These are phyloP conservation scores for Myocastor coypus DNA, from an alignment of 2,113 vertebrate genomes.

Conservation along the genomic window DNA sequence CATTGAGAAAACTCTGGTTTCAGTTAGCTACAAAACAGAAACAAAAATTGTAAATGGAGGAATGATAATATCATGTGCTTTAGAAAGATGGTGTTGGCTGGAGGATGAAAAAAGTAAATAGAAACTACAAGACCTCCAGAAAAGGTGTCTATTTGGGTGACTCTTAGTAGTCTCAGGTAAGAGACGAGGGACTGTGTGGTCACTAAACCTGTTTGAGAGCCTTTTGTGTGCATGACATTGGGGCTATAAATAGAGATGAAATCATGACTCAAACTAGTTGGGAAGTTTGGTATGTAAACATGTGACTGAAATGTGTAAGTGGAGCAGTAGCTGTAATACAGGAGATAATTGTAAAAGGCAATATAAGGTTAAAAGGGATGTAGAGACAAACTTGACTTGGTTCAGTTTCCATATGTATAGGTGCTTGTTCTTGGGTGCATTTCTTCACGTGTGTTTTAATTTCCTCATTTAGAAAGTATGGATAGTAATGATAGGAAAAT, in stretches of 20 bases:
- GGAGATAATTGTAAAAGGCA: background rate
- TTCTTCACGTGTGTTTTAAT: background rate
- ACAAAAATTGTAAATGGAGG: constrained; percentile 51
- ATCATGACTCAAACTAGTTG: constrained; percentile 20
- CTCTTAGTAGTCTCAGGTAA: constrained; percentile 40
- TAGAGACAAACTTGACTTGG: background rate
- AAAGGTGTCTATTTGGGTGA: background rate
- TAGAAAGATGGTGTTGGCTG: constrained; percentile 42
- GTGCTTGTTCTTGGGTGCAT: background rate
- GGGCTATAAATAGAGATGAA: constrained; percentile 5
- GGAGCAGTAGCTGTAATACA: background rate
- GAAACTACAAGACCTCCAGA: background rate
- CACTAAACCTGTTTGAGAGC: background rate
- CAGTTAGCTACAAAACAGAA: background rate
- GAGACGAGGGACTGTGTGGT: background rate
- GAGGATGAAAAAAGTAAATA: constrained; percentile 18
- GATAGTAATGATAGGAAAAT: constrained; percentile 52
- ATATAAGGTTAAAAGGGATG: background rate
- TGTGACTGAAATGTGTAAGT: constrained; percentile 48
- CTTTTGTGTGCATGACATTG: background rate
- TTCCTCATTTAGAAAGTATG: constrained; percentile 55
- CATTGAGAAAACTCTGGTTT: background rate
- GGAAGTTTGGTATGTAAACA: constrained; percentile 52
- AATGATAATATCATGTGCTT: constrained; percentile 6
- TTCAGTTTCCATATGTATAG: constrained; percentile 34